A percentile compares a stretch with the other conserved stretches of the same genome.
Evolutionary conservation across 2,888 invertebrate species (phyloP).

Genomic region (Latrodectus hesperus): DNA sequence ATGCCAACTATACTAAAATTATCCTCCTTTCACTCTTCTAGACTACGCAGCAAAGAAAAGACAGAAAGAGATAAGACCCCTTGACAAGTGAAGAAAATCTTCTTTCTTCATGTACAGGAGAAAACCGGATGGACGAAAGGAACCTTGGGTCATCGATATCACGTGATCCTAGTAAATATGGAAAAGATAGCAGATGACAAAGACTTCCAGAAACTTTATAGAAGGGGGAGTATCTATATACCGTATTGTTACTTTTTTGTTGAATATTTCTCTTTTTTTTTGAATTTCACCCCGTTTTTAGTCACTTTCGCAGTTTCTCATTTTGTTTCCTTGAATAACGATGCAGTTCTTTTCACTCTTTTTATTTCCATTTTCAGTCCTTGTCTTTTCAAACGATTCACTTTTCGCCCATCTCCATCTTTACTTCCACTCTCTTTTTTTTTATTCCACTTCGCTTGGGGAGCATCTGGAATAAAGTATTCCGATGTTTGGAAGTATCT

Average conservation of each 20-base stretch:
- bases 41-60: not conserved
- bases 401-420: not conserved
- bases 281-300: not conserved
- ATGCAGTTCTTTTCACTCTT: conserved; percentile 23
- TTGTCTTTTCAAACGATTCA: conserved; percentile 47
- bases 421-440: not conserved
- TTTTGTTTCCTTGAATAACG: conserved; percentile 41
- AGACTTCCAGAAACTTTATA: not conserved
- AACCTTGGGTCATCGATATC: conserved; percentile 51
- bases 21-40: no score
- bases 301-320: not conserved
- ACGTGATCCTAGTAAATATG: conserved; percentile 60
- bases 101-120: conserved; percentile 31
- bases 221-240: not conserved
- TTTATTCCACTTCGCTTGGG: conserved; percentile 11
- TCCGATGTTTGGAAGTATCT: conserved; percentile 7
- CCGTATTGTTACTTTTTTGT: not conserved
- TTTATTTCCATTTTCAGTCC: conserved; percentile 44
- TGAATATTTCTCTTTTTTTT: not conserved
- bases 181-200: conserved; percentile 22
- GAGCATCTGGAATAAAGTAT: conserved; percentile 13
- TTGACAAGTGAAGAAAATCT: conserved; percentile 36
- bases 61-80: conserved; percentile 35
- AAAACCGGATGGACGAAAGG: conserved; percentile 49
- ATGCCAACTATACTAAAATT: no score